Conservation (phyloP, 2,797 vertebrate genomes). For the Intellagama lesueurii region DNA sequence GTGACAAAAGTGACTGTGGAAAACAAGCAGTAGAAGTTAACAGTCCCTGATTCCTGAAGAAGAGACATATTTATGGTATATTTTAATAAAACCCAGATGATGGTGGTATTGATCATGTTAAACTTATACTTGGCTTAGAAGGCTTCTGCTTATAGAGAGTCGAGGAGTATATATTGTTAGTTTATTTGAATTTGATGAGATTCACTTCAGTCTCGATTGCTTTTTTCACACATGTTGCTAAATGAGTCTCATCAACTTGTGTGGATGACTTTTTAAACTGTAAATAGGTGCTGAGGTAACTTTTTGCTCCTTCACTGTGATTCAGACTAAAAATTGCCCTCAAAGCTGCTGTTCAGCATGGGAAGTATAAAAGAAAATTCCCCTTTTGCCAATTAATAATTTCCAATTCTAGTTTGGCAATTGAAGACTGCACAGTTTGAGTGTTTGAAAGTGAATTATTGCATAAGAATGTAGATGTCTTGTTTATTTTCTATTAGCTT, state of each 20-base stretch:
- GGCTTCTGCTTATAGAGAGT: neutral
- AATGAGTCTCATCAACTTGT: neutral
- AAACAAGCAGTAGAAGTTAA: neutral
- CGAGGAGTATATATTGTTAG: neutral
- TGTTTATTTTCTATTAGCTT: neutral
- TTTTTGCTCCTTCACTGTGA: neutral
- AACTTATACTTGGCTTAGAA: neutral
- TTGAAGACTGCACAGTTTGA: neutral
- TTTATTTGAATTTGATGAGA: neutral
- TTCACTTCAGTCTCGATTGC: neutral
- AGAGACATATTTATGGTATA: neutral
- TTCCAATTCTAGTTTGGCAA: neutral
- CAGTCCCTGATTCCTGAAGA: neutral
- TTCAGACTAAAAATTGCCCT: neutral
- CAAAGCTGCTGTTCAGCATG: neutral
- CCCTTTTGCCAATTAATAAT: neutral
- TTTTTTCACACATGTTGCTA: neutral
- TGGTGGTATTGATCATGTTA: neutral
- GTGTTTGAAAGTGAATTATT: slow-evolving; percentile 10
- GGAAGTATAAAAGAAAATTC: neutral
- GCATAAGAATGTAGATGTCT: neutral
- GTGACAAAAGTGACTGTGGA: neutral
- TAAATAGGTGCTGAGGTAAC: neutral
- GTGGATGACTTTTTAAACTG: slow-evolving; percentile 2
- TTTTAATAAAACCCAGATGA: neutral